These are phyloP conservation scores for Cabera pusaria DNA, from an alignment of 2,888 invertebrate genomes.

Conservation along the genomic window DNA sequence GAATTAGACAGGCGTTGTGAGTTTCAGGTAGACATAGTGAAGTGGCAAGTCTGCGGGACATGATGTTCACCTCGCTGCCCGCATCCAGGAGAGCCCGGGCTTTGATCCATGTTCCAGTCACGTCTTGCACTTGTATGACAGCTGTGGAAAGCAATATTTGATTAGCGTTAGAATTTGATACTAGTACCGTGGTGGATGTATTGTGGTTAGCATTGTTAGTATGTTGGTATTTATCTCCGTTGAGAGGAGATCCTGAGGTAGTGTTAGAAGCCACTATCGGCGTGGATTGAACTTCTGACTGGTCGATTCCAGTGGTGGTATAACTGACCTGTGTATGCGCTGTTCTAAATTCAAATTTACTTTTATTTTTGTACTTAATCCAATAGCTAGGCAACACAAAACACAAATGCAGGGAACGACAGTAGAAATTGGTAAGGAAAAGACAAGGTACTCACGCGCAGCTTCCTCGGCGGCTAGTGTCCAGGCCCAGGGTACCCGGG, in stretches of 20 bases:
- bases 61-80: not conserved
- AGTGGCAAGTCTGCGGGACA: not conserved
- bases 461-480: too few relatives aligned
- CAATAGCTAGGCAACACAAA: too few relatives aligned
- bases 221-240: not conserved
- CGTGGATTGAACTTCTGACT: not conserved
- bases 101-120: slow-evolving; percentile 6
- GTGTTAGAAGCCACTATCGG: not conserved
- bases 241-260: not conserved
- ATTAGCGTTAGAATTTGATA: slow-evolving; percentile 1
- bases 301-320: not conserved
- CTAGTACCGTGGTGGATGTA: not conserved
- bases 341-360: too few relatives aligned
- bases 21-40: not conserved
- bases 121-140: slow-evolving; percentile 17
- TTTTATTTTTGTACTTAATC: too few relatives aligned
- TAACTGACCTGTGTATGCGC: too few relatives aligned
- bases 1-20: not conserved
- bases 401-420: too few relatives aligned
- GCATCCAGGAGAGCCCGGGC: not conserved
- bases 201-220: not conserved
- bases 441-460: too few relatives aligned
- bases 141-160: slow-evolving; percentile 23
- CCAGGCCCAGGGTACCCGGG: too few relatives aligned
- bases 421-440: too few relatives aligned